A percentile compares a stretch with the other conserved stretches of the same genome.
Evolutionary conservation across 2,797 vertebrate species (phyloP).

Genomic region (Acestrorhynchus altus): DNA sequence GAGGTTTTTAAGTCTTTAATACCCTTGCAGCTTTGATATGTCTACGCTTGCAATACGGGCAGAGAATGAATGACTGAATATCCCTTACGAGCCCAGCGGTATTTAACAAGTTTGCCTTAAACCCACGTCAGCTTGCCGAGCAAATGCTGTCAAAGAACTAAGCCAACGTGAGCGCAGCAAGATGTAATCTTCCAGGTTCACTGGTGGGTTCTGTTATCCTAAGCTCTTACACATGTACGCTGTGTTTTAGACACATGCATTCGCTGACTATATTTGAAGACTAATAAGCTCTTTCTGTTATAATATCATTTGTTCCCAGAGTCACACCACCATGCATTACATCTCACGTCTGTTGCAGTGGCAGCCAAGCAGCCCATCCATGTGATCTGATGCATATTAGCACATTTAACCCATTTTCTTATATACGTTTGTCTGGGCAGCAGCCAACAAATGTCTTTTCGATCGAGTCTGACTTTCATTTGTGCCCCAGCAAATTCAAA

Average conservation of each 20-base stretch:
- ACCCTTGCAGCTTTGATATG: conserved; percentile 25
- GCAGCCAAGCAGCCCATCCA: conserved; percentile 8
- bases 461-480: background rate
- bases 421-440: background rate
- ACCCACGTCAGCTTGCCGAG: background rate
- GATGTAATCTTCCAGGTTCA: background rate
- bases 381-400: conserved; percentile 17
- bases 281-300: background rate
- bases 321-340: background rate
- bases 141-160: background rate
- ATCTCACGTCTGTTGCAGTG: background rate
- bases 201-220: background rate
- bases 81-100: conserved; percentile 13
- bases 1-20: conserved; percentile 28
- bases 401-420: conserved; percentile 10
- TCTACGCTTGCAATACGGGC: conserved; percentile 14
- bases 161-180: background rate
- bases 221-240: background rate
- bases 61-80: conserved; percentile 20
- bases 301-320: background rate
- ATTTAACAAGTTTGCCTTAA: conserved; percentile 19
- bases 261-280: background rate
- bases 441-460: background rate
- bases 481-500: background rate
- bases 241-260: background rate